A percentile compares a stretch with the other conserved stretches of the same genome.
phyloP scores from a whole-genome alignment of 2,888 invertebrate genomes.

The Apotomis betuletana region DNA sequence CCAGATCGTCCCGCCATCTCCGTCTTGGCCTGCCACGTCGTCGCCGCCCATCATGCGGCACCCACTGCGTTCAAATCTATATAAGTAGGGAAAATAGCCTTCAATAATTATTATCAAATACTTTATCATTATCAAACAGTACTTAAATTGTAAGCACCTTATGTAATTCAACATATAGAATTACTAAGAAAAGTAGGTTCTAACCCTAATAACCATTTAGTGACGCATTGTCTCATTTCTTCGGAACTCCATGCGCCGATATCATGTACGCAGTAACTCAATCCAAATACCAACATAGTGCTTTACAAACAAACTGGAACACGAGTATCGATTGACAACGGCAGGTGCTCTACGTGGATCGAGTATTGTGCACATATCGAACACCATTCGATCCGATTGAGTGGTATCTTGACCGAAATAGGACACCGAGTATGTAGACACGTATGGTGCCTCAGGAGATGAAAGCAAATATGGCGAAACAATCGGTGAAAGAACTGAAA shows the following conservation, averaged over 20 bases:
- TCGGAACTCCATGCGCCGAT: neutral
- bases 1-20: too few relatives aligned
- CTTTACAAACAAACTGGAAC: conserved; percentile 53
- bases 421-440: conserved; percentile 7
- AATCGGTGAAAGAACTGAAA: too few relatives aligned
- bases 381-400: conserved; percentile 51
- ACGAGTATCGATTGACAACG: conserved; percentile 47
- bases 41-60: too few relatives aligned
- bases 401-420: conserved; percentile 46
- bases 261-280: neutral
- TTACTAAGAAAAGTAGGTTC: too few relatives aligned
- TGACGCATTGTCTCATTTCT: neutral
- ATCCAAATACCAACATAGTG: conserved; percentile 43
- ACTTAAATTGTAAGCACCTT: too few relatives aligned
- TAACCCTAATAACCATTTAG: neutral
- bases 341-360: conserved; percentile 47
- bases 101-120: too few relatives aligned
- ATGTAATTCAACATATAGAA: too few relatives aligned
- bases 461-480: neutral
- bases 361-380: conserved; percentile 53
- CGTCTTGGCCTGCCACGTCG: too few relatives aligned
- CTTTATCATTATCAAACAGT: too few relatives aligned
- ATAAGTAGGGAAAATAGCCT: too few relatives aligned
- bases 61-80: too few relatives aligned
- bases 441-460: neutral